Base-by-base conservation (phyloP, 2,888 invertebrate species). In the Nomada ferruginata region DNA sequence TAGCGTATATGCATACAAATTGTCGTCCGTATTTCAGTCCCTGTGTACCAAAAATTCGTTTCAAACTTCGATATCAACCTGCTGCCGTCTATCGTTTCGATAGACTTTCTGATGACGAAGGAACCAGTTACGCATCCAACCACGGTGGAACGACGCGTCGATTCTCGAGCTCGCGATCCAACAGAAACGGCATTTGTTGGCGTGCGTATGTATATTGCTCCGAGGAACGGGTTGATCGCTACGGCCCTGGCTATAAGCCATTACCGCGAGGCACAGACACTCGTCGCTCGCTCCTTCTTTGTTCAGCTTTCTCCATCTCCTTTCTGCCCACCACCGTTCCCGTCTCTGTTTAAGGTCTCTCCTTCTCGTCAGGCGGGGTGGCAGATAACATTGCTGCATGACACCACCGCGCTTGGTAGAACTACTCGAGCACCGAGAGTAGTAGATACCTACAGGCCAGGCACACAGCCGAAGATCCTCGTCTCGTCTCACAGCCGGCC, bases 301-400 rank as follows among this genome's bases (percentile, higher is more conserved):
- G 64, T 63, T 59, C 50, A 47, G 74, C 61, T 59, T 55, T 60
- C 82, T 72, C 68, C 78, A 79, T 78, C 78, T 79, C 81, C 65
- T 47, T 69, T 76, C 36, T 77, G 70, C 63, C 57, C 59, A 23
- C 53, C 76, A 15, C 47, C 63, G 68, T 72, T 70, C 42, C 47
- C 18, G 74, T 76, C 76, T 44, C 71, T 79, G 81, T 76, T 57
- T 66, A 76, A 73, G 52, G 72, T 64, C 82, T 77, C 75, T 76
- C 76, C 78, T 81, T 74, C 85, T 84, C 90, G 90, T 91, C 91
- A 89, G 89, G 82, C 87, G 86, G 90, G 92, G 92, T 92, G 92
- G 92, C 91, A 91, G 93, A 91, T 92, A 92, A 92, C 92, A 92
- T 91, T 91, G 91, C 91, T 90, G 90, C 91, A 90, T 91, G 92